Evolutionary conservation across 2,888 invertebrate species (phyloP).

Genomic region (Agrochola lota): DNA sequence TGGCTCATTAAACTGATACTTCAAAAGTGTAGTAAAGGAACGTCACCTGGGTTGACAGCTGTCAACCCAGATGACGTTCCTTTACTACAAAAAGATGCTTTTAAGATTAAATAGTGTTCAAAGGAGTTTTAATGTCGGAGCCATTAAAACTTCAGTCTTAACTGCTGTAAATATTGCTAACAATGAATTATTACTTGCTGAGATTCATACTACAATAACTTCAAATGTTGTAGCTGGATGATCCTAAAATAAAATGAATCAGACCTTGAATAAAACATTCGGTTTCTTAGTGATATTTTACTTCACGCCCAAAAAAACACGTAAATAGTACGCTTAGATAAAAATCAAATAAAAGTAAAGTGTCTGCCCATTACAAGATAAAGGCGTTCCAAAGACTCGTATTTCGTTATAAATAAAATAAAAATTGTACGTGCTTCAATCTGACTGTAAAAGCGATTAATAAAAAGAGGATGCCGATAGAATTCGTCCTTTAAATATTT

Average conservation of each 20-base stretch:
- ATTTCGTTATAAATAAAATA: conserved; percentile 39
- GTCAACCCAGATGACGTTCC: no score
- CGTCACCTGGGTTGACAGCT: no score
- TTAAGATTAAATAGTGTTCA: background rate
- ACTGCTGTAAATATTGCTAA: background rate
- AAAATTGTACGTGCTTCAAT: conserved; percentile 41
- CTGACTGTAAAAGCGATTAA: conserved; percentile 26
- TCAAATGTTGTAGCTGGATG: background rate
- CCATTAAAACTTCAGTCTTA: background rate
- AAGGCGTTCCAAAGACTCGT: conserved; percentile 11
- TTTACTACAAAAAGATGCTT: no score
- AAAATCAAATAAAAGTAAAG: conserved; percentile 4
- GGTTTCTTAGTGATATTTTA: background rate
- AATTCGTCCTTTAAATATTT: conserved; percentile 45
- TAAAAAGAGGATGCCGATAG: conserved; percentile 40
- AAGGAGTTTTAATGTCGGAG: conserved; percentile 5
- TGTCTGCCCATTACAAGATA: conserved; percentile 8
- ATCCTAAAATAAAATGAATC: background rate
- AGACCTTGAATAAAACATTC: background rate
- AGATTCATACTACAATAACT: background rate
- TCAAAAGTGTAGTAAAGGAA: no score
- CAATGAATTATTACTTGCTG: background rate
- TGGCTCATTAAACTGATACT: background rate
- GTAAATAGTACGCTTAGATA: background rate
- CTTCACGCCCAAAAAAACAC: background rate